Percentiles rank a stretch among this genome's conserved stretches.
Conservation (phyloP, 2,888 invertebrate genomes). For the Athalia circularis region DNA sequence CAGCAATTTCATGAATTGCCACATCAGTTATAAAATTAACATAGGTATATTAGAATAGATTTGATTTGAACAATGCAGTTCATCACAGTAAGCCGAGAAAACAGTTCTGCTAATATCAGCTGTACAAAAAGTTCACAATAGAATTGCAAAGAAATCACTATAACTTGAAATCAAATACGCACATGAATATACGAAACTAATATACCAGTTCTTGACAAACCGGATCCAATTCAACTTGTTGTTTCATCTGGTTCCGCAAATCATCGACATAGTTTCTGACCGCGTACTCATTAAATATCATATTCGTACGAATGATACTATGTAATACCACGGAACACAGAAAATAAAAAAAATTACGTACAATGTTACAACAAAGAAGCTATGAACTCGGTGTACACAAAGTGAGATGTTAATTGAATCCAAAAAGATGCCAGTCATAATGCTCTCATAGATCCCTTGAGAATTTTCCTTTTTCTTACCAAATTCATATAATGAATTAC, state of each 20-base stretch:
- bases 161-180: background rate
- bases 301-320: background rate
- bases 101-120: constrained; percentile 1
- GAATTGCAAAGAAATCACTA: constrained; percentile 6
- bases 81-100: background rate
- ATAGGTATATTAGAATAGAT: background rate
- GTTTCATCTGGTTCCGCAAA: background rate
- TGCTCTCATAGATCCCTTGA: background rate
- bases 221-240: constrained; percentile 11
- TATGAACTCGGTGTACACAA: background rate
- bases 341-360: background rate
- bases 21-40: constrained; percentile 1
- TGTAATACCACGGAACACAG: background rate
- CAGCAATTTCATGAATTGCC: background rate
- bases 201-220: background rate
- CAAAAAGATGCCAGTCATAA: background rate
- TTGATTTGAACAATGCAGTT: background rate
- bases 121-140: background rate
- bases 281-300: background rate
- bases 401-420: background rate
- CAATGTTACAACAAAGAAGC: background rate
- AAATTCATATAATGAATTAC: constrained; percentile 9
- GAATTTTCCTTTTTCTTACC: background rate
- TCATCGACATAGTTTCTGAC: background rate
- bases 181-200: constrained; percentile 5